Evolutionary conservation across 1,140 invertebrate genomes (phyloP).

Genomic region (Drepana arcuata): DNA sequence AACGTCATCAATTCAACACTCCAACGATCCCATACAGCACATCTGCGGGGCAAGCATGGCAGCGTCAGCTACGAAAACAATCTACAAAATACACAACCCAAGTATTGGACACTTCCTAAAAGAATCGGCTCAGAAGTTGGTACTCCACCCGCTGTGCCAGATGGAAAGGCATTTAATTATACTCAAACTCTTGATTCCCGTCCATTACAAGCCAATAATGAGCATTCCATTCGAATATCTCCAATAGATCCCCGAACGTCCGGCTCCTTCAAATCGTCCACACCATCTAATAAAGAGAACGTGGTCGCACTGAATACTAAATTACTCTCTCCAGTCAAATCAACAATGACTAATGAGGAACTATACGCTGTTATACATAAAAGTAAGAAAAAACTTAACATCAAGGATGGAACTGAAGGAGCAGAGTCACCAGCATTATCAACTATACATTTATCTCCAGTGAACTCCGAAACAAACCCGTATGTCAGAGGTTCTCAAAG

Average conservation of each 20-base stretch:
- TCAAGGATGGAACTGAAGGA: constrained; percentile 73
- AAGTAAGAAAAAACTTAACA: constrained; percentile 82
- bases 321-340: constrained; percentile 77
- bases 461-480: constrained; percentile 65
- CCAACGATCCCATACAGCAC: constrained; percentile 36
- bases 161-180: constrained; percentile 14
- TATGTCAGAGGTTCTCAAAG: constrained; percentile 56
- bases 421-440: constrained; percentile 70
- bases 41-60: constrained; percentile 39
- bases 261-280: constrained; percentile 73
- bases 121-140: constrained; percentile 20
- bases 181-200: neutral
- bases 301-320: constrained; percentile 47
- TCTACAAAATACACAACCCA: constrained; percentile 29
- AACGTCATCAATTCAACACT: constrained; percentile 35
- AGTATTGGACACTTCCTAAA: constrained; percentile 63
- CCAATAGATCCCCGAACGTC: constrained; percentile 75
- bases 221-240: constrained; percentile 73
- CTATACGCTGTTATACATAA: constrained; percentile 84
- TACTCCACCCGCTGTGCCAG: too few species aligned
- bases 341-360: constrained; percentile 83
- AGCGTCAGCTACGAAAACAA: constrained; percentile 36
- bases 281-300: constrained; percentile 68
- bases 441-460: constrained; percentile 67
- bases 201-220: constrained; percentile 10